Evolutionary conservation across 2,888 invertebrate genomes (phyloP).

Genomic region (Drosophila paracracens): DNA sequence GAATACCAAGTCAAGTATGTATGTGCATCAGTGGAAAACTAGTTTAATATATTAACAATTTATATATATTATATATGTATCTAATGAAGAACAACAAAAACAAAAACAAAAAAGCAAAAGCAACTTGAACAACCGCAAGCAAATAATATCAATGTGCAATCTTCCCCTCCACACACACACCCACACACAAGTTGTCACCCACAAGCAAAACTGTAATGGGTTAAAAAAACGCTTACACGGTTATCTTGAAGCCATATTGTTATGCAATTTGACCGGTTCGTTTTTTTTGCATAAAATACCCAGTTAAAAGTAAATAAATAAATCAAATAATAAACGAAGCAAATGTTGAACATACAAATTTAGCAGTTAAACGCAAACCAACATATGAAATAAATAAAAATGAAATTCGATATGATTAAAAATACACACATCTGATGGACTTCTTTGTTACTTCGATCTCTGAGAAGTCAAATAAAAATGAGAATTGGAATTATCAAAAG

Average conservation of each 20-base stretch:
- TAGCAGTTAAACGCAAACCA: slow-evolving; percentile 72
- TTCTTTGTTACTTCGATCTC: not conserved
- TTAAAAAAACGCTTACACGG: slow-evolving; percentile 60
- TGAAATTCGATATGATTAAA: slow-evolving; percentile 52
- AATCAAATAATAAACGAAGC: slow-evolving; percentile 65
- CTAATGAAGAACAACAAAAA: slow-evolving; percentile 44
- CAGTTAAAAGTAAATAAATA: slow-evolving; percentile 67
- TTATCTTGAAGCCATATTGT: slow-evolving; percentile 78
- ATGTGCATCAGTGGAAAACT: slow-evolving; percentile 66
- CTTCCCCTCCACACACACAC: slow-evolving; percentile 28
- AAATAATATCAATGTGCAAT: slow-evolving; percentile 61
- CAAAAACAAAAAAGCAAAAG: not conserved
- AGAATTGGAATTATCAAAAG: not conserved
- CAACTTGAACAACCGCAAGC: slow-evolving; percentile 48
- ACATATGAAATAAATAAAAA: slow-evolving; percentile 72
- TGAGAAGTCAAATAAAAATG: not conserved
- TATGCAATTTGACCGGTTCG: slow-evolving; percentile 68
- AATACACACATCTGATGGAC: not conserved
- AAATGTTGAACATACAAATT: slow-evolving; percentile 80
- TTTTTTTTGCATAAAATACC: slow-evolving; percentile 67
- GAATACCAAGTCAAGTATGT: slow-evolving; percentile 72
- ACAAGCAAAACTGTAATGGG: slow-evolving; percentile 43
- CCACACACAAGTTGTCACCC: slow-evolving; percentile 40
- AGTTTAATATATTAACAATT: slow-evolving; percentile 74
- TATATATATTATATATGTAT: slow-evolving; percentile 58